Evolutionary conservation across 2,113 vertebrate genomes (phyloP).

Genomic region (Pteronura brasiliensis): DNA sequence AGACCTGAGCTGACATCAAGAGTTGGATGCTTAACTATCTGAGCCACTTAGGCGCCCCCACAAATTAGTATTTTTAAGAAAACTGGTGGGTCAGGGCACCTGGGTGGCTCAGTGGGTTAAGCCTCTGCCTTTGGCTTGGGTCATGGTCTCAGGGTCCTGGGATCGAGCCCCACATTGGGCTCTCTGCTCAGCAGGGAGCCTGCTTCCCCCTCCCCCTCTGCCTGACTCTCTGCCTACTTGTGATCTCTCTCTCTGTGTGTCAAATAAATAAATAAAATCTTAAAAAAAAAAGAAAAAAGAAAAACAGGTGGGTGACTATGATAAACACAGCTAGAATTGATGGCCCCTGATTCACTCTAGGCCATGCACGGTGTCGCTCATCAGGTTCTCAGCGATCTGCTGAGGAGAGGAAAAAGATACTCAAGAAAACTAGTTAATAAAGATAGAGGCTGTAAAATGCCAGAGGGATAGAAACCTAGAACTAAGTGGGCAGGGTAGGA

Average conservation of each 20-base stretch:
- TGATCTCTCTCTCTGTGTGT: too few relatives aligned
- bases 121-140: too few relatives aligned
- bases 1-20: not conserved
- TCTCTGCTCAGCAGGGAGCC: too few relatives aligned
- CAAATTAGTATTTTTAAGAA: not conserved
- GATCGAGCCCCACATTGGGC: too few relatives aligned
- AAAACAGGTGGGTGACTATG: not conserved
- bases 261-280: too few relatives aligned
- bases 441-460: not conserved
- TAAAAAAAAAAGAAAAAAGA: too few relatives aligned
- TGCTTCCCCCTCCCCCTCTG: too few relatives aligned
- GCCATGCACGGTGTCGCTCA: not conserved
- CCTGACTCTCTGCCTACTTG: too few relatives aligned
- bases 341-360: not conserved
- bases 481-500: not conserved
- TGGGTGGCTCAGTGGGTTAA: too few relatives aligned
- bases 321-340: not conserved
- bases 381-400: not conserved
- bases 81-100: not conserved
- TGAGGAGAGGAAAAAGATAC: not conserved
- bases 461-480: not conserved
- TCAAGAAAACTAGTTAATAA: not conserved
- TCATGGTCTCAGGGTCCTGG: too few relatives aligned
- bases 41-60: not conserved
- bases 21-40: not conserved